These are phyloP conservation scores for Gallinago paraguaiae DNA, from an alignment of 2,113 vertebrate species.

Conservation along the genomic window DNA sequence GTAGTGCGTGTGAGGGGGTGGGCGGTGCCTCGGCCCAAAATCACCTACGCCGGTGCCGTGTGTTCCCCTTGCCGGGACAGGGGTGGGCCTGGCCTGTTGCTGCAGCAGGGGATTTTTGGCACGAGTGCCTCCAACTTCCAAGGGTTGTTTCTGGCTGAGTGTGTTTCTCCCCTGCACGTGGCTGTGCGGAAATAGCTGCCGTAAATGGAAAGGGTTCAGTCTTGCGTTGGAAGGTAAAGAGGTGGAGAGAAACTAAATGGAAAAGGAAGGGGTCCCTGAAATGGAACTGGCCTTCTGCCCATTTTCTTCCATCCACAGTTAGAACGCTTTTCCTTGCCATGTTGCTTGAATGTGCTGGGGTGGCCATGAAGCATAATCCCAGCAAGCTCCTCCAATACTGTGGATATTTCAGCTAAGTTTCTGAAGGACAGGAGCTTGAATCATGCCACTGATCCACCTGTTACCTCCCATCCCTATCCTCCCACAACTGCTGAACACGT, in stretches of 20 bases:
- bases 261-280: background rate
- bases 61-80: background rate
- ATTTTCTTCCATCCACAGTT: background rate
- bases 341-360: background rate
- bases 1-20: background rate
- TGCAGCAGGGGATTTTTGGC: background rate
- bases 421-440: background rate
- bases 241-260: background rate
- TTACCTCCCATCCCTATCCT: background rate
- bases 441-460: fast-evolving
- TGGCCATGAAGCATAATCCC: background rate
- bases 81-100: fast-evolving
- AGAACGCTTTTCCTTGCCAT: background rate
- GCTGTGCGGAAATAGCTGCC: fast-evolving
- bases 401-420: background rate
- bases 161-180: fast-evolving
- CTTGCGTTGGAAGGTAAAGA: background rate
- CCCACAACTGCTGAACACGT: fast-evolving
- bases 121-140: fast-evolving
- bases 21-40: background rate
- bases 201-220: fast-evolving
- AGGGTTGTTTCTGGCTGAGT: fast-evolving
- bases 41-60: background rate
- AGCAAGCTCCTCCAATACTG: background rate
- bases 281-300: background rate